These are phyloP conservation scores for Lapara coniferarum DNA, from an alignment of 2,888 invertebrate genomes.

Conservation along the genomic window DNA sequence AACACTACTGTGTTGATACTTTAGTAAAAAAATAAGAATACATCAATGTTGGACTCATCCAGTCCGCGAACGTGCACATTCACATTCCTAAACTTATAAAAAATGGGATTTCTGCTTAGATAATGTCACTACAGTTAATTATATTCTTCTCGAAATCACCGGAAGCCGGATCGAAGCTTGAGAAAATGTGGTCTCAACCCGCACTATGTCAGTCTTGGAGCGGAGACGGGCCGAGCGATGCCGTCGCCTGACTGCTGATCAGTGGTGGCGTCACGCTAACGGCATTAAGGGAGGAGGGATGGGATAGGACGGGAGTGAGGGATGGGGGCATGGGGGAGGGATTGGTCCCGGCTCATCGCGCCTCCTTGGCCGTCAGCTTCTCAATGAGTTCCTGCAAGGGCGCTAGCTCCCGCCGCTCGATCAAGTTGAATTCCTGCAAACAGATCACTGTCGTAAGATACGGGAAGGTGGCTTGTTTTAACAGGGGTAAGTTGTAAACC, in stretches of 20 bases:
- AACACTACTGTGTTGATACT: slow-evolving; percentile 6
- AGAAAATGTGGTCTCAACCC: background rate
- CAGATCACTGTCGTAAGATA: background rate
- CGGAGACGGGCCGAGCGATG: background rate
- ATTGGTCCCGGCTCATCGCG: slow-evolving; percentile 85
- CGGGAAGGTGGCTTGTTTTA: too few species aligned
- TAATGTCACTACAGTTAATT: background rate
- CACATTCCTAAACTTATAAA: slow-evolving; percentile 2
- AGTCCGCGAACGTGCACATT: background rate
- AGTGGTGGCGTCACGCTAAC: too few species aligned
- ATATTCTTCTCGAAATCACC: background rate
- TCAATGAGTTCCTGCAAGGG: slow-evolving; percentile 99
- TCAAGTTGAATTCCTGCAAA: slow-evolving; percentile 97
- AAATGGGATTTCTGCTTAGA: background rate
- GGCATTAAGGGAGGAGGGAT: background rate
- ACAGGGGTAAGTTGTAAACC: too few species aligned
- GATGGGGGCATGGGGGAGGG: background rate
- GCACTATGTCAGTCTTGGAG: background rate
- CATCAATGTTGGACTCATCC: slow-evolving; percentile 2
- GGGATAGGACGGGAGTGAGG: background rate
- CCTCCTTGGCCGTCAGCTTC: slow-evolving; percentile 95
- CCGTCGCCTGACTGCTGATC: background rate
- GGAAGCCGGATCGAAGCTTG: too few species aligned
- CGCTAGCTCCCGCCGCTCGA: slow-evolving; percentile 97
- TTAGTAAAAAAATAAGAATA: slow-evolving; percentile 29